Conservation (phyloP, 1,140 invertebrate genomes). For the Drosophila insularis region DNA sequence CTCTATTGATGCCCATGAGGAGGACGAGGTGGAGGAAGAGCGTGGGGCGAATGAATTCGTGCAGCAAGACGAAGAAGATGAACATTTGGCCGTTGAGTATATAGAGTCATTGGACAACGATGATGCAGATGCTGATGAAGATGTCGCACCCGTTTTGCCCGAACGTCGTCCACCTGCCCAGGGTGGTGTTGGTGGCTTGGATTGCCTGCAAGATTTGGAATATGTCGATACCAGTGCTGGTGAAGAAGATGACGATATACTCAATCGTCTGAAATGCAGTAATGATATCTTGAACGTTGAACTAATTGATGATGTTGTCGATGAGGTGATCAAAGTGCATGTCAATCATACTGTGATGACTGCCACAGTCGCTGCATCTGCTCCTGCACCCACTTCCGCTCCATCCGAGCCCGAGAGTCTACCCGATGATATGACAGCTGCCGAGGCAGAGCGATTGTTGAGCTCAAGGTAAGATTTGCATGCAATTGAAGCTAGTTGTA, state of each 20-base stretch:
- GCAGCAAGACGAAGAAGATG: conserved; percentile 44
- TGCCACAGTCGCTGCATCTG: conserved; percentile 1
- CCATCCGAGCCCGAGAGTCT: conserved; percentile 65
- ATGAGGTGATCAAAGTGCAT: conserved; percentile 74
- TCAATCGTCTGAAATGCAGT: conserved; percentile 81
- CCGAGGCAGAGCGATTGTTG: conserved; percentile 91
- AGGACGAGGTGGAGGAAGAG: conserved; percentile 40
- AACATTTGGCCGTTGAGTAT: conserved; percentile 60
- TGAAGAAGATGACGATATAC: conserved; percentile 82
- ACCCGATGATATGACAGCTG: conserved; percentile 90
- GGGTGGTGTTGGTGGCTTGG: conserved; percentile 41
- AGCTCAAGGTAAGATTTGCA: conserved; percentile 87
- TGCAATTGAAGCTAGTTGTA: not conserved
- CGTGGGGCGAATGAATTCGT: too few species aligned
- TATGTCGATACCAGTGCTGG: conserved; percentile 84
- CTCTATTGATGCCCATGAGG: conserved; percentile 66
- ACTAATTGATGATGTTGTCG: conserved; percentile 53
- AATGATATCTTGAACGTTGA: conserved; percentile 53
- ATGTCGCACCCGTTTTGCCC: conserved; percentile 60
- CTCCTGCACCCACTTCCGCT: conserved; percentile 9
- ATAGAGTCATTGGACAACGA: conserved; percentile 34
- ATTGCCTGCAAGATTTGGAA: conserved; percentile 82
- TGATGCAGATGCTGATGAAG: conserved; percentile 39
- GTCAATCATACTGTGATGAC: conserved; percentile 40
- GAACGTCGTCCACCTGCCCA: conserved; percentile 52